A percentile compares a stretch with the other conserved stretches of the same genome.
These are phyloP conservation scores for Ciona savignyi DNA, from an alignment of 23 tunicate genomes.

Conservation along the genomic window DNA sequence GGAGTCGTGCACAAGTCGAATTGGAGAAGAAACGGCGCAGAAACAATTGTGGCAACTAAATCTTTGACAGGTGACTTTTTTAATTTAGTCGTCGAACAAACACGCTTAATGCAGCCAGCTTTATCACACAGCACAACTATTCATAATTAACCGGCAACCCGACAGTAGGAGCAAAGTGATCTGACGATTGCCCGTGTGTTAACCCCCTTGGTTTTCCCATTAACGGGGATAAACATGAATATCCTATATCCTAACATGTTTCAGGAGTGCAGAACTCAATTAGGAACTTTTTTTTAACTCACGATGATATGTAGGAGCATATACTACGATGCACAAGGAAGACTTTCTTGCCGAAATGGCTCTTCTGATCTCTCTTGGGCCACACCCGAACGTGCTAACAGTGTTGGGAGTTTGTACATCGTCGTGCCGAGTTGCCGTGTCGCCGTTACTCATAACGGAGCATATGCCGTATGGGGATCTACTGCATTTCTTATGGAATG, in stretches of 20 bases:
- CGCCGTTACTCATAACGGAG: conserved; percentile 56
- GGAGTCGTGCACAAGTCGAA: conserved; percentile 86
- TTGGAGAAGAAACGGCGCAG: conserved; percentile 8
- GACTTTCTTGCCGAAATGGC: conserved; percentile 85
- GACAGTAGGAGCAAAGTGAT: too few relatives aligned
- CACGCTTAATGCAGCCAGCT: too few relatives aligned
- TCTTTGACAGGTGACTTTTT: conserved; percentile 72
- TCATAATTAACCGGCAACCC: too few relatives aligned
- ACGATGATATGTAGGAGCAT: neutral
- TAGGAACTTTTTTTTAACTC: too few relatives aligned
- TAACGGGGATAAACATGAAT: too few relatives aligned
- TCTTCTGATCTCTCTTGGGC: conserved; percentile 49
- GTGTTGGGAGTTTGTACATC: conserved; percentile 65
- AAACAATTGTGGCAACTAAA: conserved; percentile 66
- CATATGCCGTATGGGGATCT: conserved; percentile 87
- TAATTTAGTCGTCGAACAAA: too few relatives aligned
- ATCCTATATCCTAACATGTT: too few relatives aligned
- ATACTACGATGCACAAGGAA: conserved; percentile 9
- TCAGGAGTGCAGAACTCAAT: too few relatives aligned
- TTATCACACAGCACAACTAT: too few relatives aligned
- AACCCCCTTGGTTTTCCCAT: too few relatives aligned
- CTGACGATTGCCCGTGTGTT: too few relatives aligned
- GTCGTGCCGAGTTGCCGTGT: neutral
- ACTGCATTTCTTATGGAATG: conserved; percentile 69
- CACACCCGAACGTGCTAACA: conserved; percentile 45